Conservation (phyloP, 2,888 invertebrate species). For the Mongoloraphidia duomilia region DNA sequence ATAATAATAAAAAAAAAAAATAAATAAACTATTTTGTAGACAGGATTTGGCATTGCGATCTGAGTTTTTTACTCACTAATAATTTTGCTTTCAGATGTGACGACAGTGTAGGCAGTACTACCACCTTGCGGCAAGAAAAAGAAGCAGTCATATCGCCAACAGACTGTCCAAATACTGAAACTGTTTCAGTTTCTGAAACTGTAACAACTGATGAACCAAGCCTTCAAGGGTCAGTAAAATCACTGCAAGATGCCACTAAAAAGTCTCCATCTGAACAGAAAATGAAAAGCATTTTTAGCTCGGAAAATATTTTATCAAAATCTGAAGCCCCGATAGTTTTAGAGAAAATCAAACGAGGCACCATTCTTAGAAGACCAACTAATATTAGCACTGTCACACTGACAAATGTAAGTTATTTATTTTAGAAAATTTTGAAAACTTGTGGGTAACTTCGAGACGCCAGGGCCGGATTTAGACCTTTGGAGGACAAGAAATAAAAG, state of each 20-base stretch:
- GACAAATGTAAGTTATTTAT: constrained; percentile 41
- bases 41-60: too few species aligned
- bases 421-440: too few species aligned
- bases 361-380: constrained; percentile 28
- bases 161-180: too few species aligned
- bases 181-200: constrained; percentile 25
- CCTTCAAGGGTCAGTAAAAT: constrained; percentile 1
- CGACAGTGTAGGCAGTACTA: constrained; percentile 26
- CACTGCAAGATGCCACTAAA: constrained; percentile 1
- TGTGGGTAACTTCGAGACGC: background rate
- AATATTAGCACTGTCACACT: constrained; percentile 41
- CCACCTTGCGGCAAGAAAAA: constrained; percentile 24
- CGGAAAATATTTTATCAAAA: too few species aligned
- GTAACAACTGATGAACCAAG: constrained; percentile 15
- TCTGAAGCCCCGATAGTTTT: too few species aligned
- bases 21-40: too few species aligned
- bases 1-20: too few species aligned
- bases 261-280: constrained; percentile 3
- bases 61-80: background rate
- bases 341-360: background rate
- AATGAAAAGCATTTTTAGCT: too few species aligned
- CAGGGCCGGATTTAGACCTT: too few species aligned
- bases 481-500: too few species aligned
- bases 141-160: constrained; percentile 8
- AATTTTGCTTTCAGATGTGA: constrained; percentile 20